phyloP scores from a whole-genome alignment of 2,888 invertebrate species.

The Nudaria mundana region DNA sequence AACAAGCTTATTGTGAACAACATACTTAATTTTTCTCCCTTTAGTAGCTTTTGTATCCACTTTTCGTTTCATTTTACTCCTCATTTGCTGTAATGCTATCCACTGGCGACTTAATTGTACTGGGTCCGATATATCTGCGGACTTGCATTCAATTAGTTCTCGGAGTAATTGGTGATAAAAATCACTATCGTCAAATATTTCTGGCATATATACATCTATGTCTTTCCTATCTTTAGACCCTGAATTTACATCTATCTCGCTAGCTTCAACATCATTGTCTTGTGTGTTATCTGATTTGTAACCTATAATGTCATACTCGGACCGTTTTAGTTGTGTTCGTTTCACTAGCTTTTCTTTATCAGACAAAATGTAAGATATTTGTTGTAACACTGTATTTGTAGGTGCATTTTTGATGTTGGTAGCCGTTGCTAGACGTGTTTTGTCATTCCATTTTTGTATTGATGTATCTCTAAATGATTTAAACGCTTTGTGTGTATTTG shows the following conservation, averaged over 20 bases:
- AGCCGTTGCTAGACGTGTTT: conserved; percentile 88
- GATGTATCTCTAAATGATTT: conserved; percentile 87
- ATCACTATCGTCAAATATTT: conserved; percentile 98
- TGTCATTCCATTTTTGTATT: conserved; percentile 97
- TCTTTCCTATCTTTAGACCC: conserved; percentile 54
- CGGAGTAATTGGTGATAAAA: conserved; percentile 96
- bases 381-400: conserved; percentile 85
- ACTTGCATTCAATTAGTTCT: conserved; percentile 95
- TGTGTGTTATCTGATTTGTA: conserved; percentile 51
- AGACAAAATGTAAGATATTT: conserved; percentile 91
- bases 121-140: conserved; percentile 91
- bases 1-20: conserved; percentile 91
- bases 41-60: conserved; percentile 97
- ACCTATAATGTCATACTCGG: conserved; percentile 86
- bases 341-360: conserved; percentile 89
- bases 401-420: conserved; percentile 83
- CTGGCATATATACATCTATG: conserved; percentile 84
- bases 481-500: conserved; percentile 81
- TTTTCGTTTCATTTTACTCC: conserved; percentile 95
- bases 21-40: conserved; percentile 94
- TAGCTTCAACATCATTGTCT: conserved; percentile 34
- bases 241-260: conserved; percentile 37
- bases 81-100: conserved; percentile 94
- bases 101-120: conserved; percentile 93
- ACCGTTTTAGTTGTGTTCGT: conserved; percentile 90